Conservation (phyloP, 2,797 vertebrate genomes). For the Cephalopachus bancanus region DNA sequence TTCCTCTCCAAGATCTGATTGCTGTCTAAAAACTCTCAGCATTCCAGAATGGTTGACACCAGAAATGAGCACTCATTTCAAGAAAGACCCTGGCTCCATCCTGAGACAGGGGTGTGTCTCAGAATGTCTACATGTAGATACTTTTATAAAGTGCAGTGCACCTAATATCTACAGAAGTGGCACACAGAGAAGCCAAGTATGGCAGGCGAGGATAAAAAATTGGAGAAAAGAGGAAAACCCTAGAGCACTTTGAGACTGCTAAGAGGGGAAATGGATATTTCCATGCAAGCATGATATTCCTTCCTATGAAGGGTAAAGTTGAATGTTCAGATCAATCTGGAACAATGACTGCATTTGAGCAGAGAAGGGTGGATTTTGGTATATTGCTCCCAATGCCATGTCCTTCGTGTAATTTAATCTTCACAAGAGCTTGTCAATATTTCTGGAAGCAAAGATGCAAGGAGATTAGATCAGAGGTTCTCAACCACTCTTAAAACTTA, state of each 20-base stretch:
- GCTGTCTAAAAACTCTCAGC: neutral
- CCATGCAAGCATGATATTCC: neutral
- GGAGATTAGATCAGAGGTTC: neutral
- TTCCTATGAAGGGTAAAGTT: neutral
- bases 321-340: neutral
- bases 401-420: neutral
- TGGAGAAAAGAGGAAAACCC: neutral
- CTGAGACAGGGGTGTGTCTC: neutral
- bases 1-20: neutral
- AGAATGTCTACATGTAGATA: neutral
- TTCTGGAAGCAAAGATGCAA: neutral
- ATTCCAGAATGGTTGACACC: neutral
- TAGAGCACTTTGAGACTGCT: neutral
- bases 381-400: neutral
- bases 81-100: neutral
- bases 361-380: neutral
- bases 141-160: neutral
- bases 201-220: neutral
- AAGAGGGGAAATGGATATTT: neutral
- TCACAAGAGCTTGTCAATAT: neutral
- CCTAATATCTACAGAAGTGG: neutral
- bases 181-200: neutral
- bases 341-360: neutral
- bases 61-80: neutral
- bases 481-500: slow-evolving; percentile 18